These are phyloP conservation scores for Scomberomorus guttatus DNA, from an alignment of 2,797 vertebrate species.

Conservation along the genomic window DNA sequence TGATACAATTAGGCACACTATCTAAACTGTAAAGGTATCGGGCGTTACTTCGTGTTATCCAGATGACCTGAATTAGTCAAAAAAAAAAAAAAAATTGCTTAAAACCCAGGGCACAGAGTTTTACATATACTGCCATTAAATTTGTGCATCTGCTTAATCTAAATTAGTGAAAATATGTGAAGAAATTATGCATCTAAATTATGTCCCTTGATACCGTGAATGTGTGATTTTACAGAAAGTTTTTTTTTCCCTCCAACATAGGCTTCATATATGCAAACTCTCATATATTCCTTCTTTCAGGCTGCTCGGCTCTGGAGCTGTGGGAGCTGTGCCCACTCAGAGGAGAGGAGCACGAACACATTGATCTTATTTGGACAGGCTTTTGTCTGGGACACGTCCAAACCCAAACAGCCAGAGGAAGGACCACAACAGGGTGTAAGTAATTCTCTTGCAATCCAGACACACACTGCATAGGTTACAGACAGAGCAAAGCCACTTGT, in stretches of 20 bases:
- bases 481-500: conserved; percentile 68
- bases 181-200: conserved; percentile 6
- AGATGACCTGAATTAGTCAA: conserved; percentile 47
- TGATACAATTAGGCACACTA: conserved; percentile 56
- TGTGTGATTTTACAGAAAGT: conserved; percentile 29
- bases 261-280: conserved; percentile 21
- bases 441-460: conserved; percentile 71
- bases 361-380: conserved; percentile 80
- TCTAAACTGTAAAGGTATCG: conserved; percentile 48
- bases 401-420: conserved; percentile 72
- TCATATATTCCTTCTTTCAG: conserved; percentile 43
- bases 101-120: neutral
- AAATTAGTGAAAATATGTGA: neutral
- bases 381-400: conserved; percentile 78
- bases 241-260: conserved; percentile 23
- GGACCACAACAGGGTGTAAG: conserved; percentile 76
- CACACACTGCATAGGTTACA: conserved; percentile 70
- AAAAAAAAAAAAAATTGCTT: neutral
- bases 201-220: conserved; percentile 2
- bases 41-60: conserved; percentile 10
- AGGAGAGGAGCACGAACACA: conserved; percentile 69
- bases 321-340: conserved; percentile 61
- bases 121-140: neutral
- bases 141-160: neutral
- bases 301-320: conserved; percentile 38